A percentile compares a stretch with the other conserved stretches of the same genome.
Conservation (phyloP, 2,113 vertebrate genomes). For the Pampusana beccarii region DNA sequence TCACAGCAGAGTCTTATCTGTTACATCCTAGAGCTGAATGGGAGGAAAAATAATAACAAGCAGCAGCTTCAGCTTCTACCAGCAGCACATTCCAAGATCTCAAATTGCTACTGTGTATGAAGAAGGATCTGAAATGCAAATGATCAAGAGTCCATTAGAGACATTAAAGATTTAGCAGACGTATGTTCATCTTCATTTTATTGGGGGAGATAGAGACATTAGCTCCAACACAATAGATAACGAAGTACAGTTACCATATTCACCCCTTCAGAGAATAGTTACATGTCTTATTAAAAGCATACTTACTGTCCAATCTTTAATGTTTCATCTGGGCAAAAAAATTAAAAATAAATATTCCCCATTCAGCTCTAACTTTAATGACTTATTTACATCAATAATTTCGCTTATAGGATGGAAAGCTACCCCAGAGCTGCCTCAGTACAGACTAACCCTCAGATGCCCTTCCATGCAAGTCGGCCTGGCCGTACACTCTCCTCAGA, state of each 20-base stretch:
- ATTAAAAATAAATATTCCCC: background rate
- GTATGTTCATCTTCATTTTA: background rate
- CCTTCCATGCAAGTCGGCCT: background rate
- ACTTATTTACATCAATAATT: background rate
- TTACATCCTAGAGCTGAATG: background rate
- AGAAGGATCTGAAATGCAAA: slow-evolving; percentile 22
- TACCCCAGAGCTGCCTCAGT: background rate
- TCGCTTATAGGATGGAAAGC: background rate
- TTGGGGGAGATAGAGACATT: background rate
- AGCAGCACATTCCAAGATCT: background rate
- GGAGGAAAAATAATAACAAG: background rate
- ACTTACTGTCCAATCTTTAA: background rate
- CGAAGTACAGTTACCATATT: background rate
- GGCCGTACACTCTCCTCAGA: background rate
- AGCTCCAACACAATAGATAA: background rate
- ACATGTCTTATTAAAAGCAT: background rate
- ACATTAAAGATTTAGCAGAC: slow-evolving; percentile 44
- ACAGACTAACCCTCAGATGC: background rate
- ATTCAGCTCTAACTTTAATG: background rate
- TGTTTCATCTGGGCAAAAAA: background rate
- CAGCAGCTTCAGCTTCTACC: slow-evolving; percentile 14
- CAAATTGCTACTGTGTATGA: background rate
- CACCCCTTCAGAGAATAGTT: background rate
- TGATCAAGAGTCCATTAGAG: slow-evolving; percentile 12
- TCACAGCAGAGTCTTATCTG: background rate